Evolutionary conservation across 2,888 invertebrate species (phyloP).

Genomic region (Leptothorax acervorum): DNA sequence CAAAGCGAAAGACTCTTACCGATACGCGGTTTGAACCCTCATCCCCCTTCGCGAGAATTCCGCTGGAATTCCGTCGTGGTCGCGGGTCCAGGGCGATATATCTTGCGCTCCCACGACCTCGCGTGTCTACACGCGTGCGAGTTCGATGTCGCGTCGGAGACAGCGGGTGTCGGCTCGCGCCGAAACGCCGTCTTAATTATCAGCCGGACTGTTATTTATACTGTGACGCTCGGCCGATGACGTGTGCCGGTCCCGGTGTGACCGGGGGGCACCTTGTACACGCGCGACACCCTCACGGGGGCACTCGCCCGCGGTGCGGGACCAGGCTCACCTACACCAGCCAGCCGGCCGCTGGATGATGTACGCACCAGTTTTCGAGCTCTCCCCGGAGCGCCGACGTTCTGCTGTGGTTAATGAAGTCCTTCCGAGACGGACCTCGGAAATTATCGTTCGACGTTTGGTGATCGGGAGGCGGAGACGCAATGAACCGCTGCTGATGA

Average conservation of each 20-base stretch:
- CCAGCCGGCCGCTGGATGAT: conserved; percentile 24
- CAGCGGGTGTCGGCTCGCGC: conserved; percentile 78
- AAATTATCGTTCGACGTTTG: conserved; percentile 11
- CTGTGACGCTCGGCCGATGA: conserved; percentile 46
- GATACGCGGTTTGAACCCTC: conserved; percentile 52
- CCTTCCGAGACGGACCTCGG: conserved; percentile 4
- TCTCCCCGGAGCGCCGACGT: conserved; percentile 14
- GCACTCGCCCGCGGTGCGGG: conserved; percentile 34
- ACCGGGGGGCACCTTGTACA: background rate
- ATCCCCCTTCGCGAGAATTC: conserved; percentile 55
- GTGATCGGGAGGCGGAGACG: background rate
- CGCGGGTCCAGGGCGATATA: conserved; percentile 60
- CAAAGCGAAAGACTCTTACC: conserved; percentile 30
- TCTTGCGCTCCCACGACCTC: conserved; percentile 66
- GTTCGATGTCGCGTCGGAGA: conserved; percentile 78
- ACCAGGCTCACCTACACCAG: background rate
- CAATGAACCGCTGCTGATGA: background rate
- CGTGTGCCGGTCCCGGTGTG: conserved; percentile 2
- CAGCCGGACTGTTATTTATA: conserved; percentile 76
- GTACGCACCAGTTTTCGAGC: conserved; percentile 23
- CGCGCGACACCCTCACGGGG: conserved; percentile 27
- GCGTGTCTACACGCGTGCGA: conserved; percentile 78
- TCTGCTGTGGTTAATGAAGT: conserved; percentile 27
- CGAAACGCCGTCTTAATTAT: conserved; percentile 80
- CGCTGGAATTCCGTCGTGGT: conserved; percentile 63